A percentile compares a stretch with the other conserved stretches of the same genome.
Conservation (phyloP, 1,140 invertebrate genomes). For the Druon quercuslanigerum region DNA sequence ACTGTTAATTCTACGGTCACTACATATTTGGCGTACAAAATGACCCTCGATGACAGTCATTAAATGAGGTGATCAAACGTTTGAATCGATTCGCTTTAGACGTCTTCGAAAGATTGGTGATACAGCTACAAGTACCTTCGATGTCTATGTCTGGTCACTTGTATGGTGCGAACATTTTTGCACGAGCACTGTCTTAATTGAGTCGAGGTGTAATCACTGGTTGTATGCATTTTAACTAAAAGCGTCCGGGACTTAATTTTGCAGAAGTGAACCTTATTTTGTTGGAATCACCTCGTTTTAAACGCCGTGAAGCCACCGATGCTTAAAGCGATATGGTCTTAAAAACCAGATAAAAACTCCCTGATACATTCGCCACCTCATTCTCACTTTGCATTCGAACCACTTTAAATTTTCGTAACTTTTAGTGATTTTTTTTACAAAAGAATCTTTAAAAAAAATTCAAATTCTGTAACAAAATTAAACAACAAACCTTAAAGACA, state of each 20-base stretch:
- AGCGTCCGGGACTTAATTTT: neutral
- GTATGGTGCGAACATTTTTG: neutral
- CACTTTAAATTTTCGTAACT: neutral
- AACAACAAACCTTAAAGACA: no score
- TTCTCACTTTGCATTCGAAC: conserved; percentile 5
- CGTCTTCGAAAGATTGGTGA: no score
- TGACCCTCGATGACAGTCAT: no score
- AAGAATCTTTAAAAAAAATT: no score
- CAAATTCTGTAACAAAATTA: no score
- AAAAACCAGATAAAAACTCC: conserved; percentile 1
- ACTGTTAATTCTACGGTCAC: no score
- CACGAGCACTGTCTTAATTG: conserved; percentile 24
- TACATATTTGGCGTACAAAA: no score
- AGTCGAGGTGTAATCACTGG: neutral
- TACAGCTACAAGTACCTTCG: no score
- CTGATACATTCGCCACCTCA: conserved; percentile 1
- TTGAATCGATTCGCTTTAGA: no score
- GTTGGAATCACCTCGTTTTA: neutral
- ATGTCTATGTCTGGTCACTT: no score
- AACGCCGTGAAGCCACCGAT: neutral
- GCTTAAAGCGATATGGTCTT: neutral
- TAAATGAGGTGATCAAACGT: no score
- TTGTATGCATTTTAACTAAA: neutral
- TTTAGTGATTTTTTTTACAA: neutral
- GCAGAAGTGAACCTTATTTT: neutral